Base-by-base conservation (phyloP, 1,140 invertebrate species). In the Brachionus sp. region DNA sequence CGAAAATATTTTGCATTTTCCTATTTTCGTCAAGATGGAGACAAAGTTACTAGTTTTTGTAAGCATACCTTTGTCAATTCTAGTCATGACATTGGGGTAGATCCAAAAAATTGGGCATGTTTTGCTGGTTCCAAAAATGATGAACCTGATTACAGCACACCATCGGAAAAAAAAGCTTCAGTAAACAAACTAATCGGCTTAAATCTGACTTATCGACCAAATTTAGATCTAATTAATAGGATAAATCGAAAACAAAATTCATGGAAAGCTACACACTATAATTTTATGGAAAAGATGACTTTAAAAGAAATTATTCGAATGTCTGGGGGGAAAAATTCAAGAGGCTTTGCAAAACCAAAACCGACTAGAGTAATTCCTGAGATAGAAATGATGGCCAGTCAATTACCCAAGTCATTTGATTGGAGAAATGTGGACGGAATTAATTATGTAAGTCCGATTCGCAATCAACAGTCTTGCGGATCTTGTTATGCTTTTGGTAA, bases 401-500 rank as follows among this genome's bases (percentile, higher is more conserved):
- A 85, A 37, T 86, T 91, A n/a, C 91, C 91, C 6, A 85, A 86
- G 5, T 77, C 82, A 23, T 91, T 90, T 86, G 91, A 91, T 85
- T 91, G 91, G 91, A 87, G 90, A 33, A 89, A 91, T 86, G 87
- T 90, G 0, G 85, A 86, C 68, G 91, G 90, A 23, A 84, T 88
- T 0, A 90, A 90, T 84, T 91, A 88, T 87, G 90, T 91, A 1
- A 90, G 90, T 29, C 90, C 90, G 2, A 87, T 91, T n/a, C 88
- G 90, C 86, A 86, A 90, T 84, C 90, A 90, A 86, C 87, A 86
- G 85, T 83, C 53, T 5, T 91, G 91, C 87, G 91, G 91, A 6
- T 90, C 89, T 83, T 91, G 91, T 84, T 91, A 91, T 86, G 88
- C 90, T 6, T 91, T 91, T 86, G 88, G 90, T 86, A 86, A 89